These are phyloP conservation scores for Procambarus clarkii DNA, from an alignment of 1,140 invertebrate genomes.

Conservation along the genomic window DNA sequence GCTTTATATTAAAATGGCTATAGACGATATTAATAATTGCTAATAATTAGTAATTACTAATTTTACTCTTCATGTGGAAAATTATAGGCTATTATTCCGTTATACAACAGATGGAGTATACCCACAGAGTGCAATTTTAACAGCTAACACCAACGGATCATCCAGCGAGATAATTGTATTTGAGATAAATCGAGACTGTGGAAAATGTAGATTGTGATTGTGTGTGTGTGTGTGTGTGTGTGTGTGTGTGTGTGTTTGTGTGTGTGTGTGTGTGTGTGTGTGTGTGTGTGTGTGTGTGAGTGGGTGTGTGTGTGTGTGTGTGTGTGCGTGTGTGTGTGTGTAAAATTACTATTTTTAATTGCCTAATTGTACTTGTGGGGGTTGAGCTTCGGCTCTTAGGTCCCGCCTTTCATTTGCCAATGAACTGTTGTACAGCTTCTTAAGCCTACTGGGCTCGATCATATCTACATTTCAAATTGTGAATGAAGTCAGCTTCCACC, in stretches of 20 bases:
- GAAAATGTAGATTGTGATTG: conserved; percentile 11
- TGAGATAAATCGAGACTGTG: conserved; percentile 30
- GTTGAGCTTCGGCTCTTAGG: too few relatives aligned
- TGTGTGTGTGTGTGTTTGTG: conserved; percentile 8
- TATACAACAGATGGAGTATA: conserved; percentile 43
- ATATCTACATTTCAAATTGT: too few relatives aligned
- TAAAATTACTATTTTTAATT: neutral
- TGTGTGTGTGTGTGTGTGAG: neutral
- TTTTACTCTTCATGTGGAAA: conserved; percentile 56
- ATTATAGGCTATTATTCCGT: conserved; percentile 55
- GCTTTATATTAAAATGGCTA: conserved; percentile 20
- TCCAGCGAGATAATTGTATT: conserved; percentile 38
- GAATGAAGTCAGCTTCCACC: too few relatives aligned
- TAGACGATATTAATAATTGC: conserved; percentile 51
- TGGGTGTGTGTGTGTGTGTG: neutral
- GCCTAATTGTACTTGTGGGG: too few relatives aligned
- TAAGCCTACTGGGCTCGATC: too few relatives aligned
- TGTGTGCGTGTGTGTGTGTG: neutral
- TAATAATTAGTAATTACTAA: conserved; percentile 48
- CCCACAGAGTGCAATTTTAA: conserved; percentile 31
- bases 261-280: neutral
- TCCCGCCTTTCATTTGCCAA: too few relatives aligned
- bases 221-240: neutral
- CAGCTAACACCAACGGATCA: conserved; percentile 25
- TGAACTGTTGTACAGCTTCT: too few relatives aligned